Evolutionary conservation across 30 jellyfish, hydroid and myxozoan genomes (phyloP).

Genomic region (Aurelia aurita complex sp. Pacific): DNA sequence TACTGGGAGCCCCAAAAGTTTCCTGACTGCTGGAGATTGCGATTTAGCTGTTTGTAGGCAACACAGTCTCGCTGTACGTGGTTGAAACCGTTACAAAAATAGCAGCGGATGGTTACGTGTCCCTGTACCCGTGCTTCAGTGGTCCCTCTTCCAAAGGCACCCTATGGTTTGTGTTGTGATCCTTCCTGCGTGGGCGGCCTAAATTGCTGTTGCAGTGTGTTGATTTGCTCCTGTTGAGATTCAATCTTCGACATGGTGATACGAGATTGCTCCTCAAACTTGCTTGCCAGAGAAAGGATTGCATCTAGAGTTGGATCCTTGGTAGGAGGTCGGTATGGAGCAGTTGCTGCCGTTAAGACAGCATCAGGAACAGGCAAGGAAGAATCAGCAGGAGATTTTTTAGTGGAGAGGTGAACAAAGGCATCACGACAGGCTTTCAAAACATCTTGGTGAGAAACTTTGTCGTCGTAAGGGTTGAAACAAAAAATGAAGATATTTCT

Average conservation of each 20-base stretch:
- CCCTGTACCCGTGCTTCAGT: too few relatives aligned
- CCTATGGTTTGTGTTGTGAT: too few relatives aligned
- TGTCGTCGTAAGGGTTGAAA: conserved; percentile 6
- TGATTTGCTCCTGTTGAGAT: conserved; percentile 27
- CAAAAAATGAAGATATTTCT: conserved; percentile 29
- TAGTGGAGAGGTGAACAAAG: conserved; percentile 35
- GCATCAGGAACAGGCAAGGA: conserved; percentile 24
- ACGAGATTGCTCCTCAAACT: conserved; percentile 42
- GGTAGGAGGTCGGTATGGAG: conserved; percentile 7
- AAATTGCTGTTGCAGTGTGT: conserved; percentile 1
- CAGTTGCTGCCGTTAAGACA: conserved; percentile 12
- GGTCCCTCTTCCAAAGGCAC: too few relatives aligned
- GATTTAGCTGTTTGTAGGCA: conserved; percentile 13
- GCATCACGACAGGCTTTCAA: conserved; percentile 43
- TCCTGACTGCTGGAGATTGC: conserved; percentile 1
- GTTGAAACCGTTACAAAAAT: conserved; percentile 10
- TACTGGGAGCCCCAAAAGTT: conserved; percentile 43
- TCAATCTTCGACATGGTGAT: background rate
- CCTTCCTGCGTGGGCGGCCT: background rate
- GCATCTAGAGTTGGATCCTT: conserved; percentile 37
- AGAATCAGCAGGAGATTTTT: background rate
- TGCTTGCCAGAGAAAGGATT: conserved; percentile 18
- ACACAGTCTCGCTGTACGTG: conserved; percentile 11
- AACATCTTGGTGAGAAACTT: conserved; percentile 28
- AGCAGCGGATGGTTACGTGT: background rate